A percentile compares a stretch with the other conserved stretches of the same genome.
phyloP scores from a whole-genome alignment of 1,140 invertebrate genomes.

The Philopotamus ludificatus region DNA sequence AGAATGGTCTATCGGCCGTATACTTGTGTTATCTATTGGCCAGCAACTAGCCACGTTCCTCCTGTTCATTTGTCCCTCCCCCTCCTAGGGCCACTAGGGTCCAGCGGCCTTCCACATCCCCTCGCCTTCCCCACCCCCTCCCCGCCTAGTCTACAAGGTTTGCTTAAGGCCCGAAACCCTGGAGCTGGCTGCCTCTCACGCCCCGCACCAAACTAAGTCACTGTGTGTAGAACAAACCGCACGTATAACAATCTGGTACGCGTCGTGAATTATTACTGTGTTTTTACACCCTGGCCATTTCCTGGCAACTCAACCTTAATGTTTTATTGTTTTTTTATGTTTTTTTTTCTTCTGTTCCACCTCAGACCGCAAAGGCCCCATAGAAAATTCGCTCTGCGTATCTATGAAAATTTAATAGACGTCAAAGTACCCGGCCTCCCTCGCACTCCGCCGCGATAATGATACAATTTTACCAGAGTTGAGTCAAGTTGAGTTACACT shows the following conservation, averaged over 20 bases:
- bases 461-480: no score
- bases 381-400: neutral
- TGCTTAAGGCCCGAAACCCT: neutral
- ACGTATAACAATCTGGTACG: slow-evolving; percentile 35
- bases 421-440: slow-evolving; percentile 26
- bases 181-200: slow-evolving; percentile 9
- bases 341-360: slow-evolving; percentile 7
- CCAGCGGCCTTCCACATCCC: no score
- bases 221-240: slow-evolving; percentile 25
- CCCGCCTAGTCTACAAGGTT: neutral
- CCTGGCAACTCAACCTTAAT: slow-evolving; percentile 21
- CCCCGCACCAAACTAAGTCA: slow-evolving; percentile 20
- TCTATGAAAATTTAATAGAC: slow-evolving; percentile 23
- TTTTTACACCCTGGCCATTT: slow-evolving; percentile 30
- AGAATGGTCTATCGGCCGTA: no score
- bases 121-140: no score
- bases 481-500: no score
- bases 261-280: slow-evolving; percentile 33
- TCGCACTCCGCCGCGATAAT: no score
- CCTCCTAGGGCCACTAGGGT: no score
- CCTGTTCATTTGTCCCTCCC: no score
- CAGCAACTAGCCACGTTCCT: no score
- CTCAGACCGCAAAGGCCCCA: neutral
- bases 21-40: no score
- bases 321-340: slow-evolving; percentile 36